Evolutionary conservation across 2,888 invertebrate genomes (phyloP).

Genomic region (Mycogona germanica): DNA sequence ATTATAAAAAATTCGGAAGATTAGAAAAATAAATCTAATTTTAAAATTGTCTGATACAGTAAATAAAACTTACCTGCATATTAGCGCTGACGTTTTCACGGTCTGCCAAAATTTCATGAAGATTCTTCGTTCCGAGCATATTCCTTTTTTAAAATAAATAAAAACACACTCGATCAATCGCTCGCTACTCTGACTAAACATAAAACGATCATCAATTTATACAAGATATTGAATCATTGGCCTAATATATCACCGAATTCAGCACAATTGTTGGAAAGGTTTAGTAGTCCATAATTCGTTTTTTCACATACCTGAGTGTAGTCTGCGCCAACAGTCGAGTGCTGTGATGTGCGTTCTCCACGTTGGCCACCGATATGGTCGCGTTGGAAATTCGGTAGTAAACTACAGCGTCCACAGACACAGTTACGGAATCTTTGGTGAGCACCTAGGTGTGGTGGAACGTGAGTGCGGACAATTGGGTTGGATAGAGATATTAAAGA

Average conservation of each 20-base stretch:
- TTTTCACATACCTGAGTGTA: slow-evolving; percentile 34
- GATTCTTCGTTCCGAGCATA: slow-evolving; percentile 80
- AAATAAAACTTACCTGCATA: slow-evolving; percentile 51
- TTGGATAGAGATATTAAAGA: no score
- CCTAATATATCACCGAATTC: no score
- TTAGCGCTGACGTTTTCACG: slow-evolving; percentile 84
- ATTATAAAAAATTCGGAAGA: background rate
- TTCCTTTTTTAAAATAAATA: background rate
- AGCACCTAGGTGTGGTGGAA: no score
- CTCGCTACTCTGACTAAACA: background rate
- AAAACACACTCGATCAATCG: background rate
- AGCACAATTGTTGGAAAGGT: no score
- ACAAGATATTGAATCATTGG: no score
- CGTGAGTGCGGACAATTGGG: no score
- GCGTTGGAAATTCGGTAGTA: slow-evolving; percentile 89
- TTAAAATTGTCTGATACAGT: background rate
- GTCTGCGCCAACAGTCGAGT: slow-evolving; percentile 60
- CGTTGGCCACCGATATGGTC: slow-evolving; percentile 93
- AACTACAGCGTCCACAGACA: slow-evolving; percentile 81
- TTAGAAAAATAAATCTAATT: background rate
- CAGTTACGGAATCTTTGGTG: slow-evolving; percentile 94
- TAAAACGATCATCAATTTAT: background rate
- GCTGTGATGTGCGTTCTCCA: slow-evolving; percentile 94
- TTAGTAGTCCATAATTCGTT: no score
- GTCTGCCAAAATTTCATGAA: slow-evolving; percentile 94